Evolutionary conservation across 92 coral and sea anemone species (phyloP).

Genomic region (Hydrozoanthus gracilis): DNA sequence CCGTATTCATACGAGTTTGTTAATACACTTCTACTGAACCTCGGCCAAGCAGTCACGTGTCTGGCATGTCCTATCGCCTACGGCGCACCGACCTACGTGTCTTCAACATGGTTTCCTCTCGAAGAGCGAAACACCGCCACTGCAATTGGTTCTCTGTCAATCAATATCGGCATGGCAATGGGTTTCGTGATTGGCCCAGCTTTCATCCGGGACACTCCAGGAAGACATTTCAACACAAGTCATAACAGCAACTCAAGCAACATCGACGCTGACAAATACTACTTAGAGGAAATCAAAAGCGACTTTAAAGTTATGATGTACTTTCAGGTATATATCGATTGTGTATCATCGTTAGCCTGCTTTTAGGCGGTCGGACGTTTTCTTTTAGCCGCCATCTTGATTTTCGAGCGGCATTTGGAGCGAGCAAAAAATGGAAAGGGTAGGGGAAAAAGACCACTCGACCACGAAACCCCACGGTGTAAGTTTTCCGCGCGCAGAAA

Average conservation of each 20-base stretch:
- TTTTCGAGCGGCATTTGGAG: too few species aligned
- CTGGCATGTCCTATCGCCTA: constrained; percentile 33
- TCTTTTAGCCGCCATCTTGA: too few species aligned
- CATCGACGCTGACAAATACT: background rate
- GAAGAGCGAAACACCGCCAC: constrained; percentile 81
- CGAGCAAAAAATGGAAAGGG: too few species aligned
- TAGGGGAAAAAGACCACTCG: too few species aligned
- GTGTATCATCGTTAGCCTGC: too few species aligned
- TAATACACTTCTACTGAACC: constrained; percentile 38
- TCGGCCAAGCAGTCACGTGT: constrained; percentile 36
- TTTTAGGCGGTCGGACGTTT: too few species aligned
- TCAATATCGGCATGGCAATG: constrained; percentile 61
- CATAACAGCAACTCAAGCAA: background rate
- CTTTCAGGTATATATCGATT: background rate
- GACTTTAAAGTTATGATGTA: constrained; percentile 18
- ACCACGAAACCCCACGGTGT: too few species aligned
- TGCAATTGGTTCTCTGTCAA: constrained; percentile 63
- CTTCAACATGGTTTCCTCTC: constrained; percentile 82
- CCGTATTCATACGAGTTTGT: constrained; percentile 7
- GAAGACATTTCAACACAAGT: background rate
- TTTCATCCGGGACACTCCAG: constrained; percentile 52
- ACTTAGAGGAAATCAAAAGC: background rate
- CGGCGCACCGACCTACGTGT: constrained; percentile 65
- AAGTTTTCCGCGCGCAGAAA: too few species aligned
- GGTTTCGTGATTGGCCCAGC: constrained; percentile 72